A percentile compares a stretch with the other conserved stretches of the same genome.
Conservation (phyloP, 2,113 vertebrate genomes). For the Burhinus oedicnemus region DNA sequence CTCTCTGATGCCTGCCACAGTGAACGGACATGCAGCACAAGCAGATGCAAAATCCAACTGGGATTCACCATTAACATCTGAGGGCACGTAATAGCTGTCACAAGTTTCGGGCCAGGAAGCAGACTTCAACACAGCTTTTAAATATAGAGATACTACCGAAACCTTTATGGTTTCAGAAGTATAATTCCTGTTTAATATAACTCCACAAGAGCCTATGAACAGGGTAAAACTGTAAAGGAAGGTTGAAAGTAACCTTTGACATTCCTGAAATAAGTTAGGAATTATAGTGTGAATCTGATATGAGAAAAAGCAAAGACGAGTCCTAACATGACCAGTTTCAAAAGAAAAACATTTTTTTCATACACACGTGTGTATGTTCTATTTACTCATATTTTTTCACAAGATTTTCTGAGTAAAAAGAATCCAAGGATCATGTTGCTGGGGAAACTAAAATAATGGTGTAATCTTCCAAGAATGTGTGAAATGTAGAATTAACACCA, state of each 20-base stretch:
- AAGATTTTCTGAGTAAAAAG: constrained; percentile 8
- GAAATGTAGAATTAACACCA: constrained; percentile 73
- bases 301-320: not conserved
- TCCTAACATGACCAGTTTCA: not conserved
- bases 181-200: not conserved
- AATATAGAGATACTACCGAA: not conserved
- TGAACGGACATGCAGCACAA: not conserved
- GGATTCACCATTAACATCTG: not conserved
- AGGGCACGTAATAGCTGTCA: not conserved
- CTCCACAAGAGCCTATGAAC: not conserved
- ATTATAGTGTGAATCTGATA: not conserved
- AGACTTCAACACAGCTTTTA: not conserved
- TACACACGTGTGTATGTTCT: accelerated
- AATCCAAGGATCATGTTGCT: not conserved
- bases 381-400: constrained; percentile 33
- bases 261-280: not conserved
- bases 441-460: constrained; percentile 59
- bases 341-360: not conserved
- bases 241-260: not conserved
- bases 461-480: constrained; percentile 60
- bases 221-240: not conserved
- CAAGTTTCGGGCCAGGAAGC: not conserved
- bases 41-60: not conserved
- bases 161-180: not conserved
- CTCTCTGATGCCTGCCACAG: not conserved